phyloP scores from a whole-genome alignment of 23 tunicate genomes.

The Styela clava region DNA sequence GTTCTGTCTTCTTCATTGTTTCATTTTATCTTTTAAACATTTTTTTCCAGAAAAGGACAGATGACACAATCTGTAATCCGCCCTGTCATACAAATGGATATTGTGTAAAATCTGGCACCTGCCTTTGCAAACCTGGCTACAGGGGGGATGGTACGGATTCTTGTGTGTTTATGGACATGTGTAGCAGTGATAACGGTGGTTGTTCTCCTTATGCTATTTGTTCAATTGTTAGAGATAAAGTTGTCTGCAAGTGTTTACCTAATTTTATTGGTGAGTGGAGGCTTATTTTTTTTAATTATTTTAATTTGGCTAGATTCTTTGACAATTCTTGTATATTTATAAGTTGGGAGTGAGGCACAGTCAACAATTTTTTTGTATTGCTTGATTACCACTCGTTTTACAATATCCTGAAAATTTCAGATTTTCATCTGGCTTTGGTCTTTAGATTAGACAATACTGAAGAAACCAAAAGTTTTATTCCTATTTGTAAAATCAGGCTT shows the following conservation, averaged over 20 bases:
- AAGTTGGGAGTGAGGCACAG: not conserved
- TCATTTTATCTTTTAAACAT: not conserved
- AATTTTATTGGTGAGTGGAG: conserved; percentile 70
- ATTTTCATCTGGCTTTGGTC: too few species aligned
- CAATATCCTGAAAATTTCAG: too few species aligned
- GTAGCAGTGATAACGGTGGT: conserved; percentile 52
- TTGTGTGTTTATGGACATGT: conserved; percentile 50
- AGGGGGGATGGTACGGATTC: conserved; percentile 27
- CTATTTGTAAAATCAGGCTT: too few species aligned
- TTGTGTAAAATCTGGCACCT: conserved; percentile 46
- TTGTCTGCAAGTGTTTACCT: conserved; percentile 45
- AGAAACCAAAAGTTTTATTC: too few species aligned
- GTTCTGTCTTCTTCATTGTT: too few species aligned
- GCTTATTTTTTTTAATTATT: too few species aligned
- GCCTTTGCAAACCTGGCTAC: conserved; percentile 74
- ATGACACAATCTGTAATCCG: conserved; percentile 37
- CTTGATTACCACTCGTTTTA: too few species aligned
- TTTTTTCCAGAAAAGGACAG: conserved; percentile 27
- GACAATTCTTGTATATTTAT: not conserved
- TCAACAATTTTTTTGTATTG: too few species aligned
- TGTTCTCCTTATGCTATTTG: conserved; percentile 81
- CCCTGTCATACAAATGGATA: conserved; percentile 55
- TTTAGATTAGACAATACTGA: too few species aligned
- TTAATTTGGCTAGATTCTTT: not conserved
- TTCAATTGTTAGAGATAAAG: conserved; percentile 6